phyloP scores from a whole-genome alignment of 2,797 vertebrate genomes.

The Stomatorhinus walkeri region DNA sequence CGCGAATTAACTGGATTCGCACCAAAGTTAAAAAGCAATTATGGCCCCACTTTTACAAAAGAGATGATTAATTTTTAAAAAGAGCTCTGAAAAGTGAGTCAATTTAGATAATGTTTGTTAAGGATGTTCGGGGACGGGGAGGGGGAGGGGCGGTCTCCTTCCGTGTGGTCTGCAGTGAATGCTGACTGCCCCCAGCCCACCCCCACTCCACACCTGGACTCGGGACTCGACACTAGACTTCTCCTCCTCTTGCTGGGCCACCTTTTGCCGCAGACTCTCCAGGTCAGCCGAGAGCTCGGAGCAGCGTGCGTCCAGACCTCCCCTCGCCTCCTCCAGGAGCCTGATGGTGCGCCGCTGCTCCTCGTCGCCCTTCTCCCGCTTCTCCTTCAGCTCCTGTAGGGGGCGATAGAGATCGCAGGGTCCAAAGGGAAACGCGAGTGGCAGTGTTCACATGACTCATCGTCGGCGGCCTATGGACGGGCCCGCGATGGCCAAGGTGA shows the following conservation, averaged over 20 bases:
- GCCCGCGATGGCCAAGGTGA: slow-evolving; percentile 81
- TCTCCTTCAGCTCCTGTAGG: slow-evolving; percentile 71
- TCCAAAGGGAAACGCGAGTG: slow-evolving; percentile 70
- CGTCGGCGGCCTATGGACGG: slow-evolving; percentile 54
- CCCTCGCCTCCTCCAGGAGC: slow-evolving; percentile 73
- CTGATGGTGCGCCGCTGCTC: slow-evolving; percentile 55
- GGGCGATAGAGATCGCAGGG: slow-evolving; percentile 48
- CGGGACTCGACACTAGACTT: slow-evolving; percentile 63
- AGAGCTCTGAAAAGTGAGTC: background rate
- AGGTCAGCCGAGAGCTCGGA: slow-evolving; percentile 79
- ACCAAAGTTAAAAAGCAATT: slow-evolving; percentile 1
- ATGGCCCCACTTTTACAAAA: background rate
- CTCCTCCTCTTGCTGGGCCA: slow-evolving; percentile 66
- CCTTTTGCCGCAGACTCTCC: slow-evolving; percentile 79
- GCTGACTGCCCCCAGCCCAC: background rate
- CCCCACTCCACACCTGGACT: slow-evolving; percentile 66
- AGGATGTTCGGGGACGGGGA: background rate
- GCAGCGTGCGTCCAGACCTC: slow-evolving; percentile 72
- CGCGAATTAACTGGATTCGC: background rate
- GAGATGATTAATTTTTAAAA: background rate
- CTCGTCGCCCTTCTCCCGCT: slow-evolving; percentile 68
- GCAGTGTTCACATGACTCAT: slow-evolving; percentile 32
- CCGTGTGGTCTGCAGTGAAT: background rate
- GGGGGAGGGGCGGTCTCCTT: background rate
- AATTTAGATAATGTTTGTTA: background rate